phyloP scores from a whole-genome alignment of 1,140 invertebrate species.

The Diuraphis noxia region DNA sequence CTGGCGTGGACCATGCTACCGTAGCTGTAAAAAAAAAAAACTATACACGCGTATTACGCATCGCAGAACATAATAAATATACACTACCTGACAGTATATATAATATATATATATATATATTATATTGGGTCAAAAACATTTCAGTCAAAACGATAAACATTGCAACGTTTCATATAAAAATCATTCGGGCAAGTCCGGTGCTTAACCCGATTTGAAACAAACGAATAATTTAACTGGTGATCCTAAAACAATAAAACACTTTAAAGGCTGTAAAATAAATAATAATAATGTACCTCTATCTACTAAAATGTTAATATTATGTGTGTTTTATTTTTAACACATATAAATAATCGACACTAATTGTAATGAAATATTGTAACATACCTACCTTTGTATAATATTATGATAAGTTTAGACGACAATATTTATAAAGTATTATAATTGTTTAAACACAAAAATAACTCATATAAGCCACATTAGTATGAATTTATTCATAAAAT shows the following conservation, averaged over 20 bases:
- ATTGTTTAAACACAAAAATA: too few relatives aligned
- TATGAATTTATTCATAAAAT: not conserved
- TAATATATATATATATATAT: not conserved
- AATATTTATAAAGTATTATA: too few relatives aligned
- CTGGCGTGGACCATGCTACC: slow-evolving; percentile 16
- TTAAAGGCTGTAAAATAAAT: not conserved
- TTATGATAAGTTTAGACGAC: not conserved
- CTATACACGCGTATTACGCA: slow-evolving; percentile 10
- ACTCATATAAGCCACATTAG: not conserved
- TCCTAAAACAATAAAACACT: not conserved
- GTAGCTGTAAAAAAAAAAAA: not conserved
- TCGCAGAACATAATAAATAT: slow-evolving; percentile 28
- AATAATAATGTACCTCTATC: not conserved
- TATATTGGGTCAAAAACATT: not conserved
- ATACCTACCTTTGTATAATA: not conserved
- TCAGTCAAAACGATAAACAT: not conserved
- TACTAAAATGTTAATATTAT: not conserved
- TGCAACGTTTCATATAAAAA: not conserved
- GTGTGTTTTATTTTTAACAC: too few relatives aligned
- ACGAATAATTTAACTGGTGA: not conserved
- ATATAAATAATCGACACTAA: too few relatives aligned
- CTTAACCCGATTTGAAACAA: not conserved
- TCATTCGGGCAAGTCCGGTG: not conserved
- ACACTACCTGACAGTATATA: not conserved
- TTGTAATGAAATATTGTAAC: too few relatives aligned